Conservation (phyloP, 2,888 invertebrate species). For the Erebia epiphron region DNA sequence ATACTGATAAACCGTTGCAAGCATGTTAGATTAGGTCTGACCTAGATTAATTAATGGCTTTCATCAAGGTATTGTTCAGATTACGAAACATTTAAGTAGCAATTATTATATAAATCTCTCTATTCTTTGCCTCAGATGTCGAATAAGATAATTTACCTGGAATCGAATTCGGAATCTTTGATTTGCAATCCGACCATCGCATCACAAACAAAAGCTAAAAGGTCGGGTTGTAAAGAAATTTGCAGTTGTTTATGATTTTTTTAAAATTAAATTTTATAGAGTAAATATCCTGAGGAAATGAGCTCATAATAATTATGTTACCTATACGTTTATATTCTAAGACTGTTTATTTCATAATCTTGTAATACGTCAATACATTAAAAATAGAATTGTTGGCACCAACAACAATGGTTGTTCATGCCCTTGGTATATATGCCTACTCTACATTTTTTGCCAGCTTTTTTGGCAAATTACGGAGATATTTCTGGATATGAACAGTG, state of each 20-base stretch:
- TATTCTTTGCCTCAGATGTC: not conserved
- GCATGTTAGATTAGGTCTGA: not conserved
- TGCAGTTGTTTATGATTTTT: not conserved
- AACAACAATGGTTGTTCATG: slow-evolving; percentile 26
- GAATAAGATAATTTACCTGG: not conserved
- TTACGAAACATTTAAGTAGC: not conserved
- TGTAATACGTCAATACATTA: slow-evolving; percentile 22
- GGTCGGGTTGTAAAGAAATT: not conserved
- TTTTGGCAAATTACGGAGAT: slow-evolving; percentile 4
- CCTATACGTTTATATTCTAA: not conserved
- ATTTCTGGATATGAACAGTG: not conserved
- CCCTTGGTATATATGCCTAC: not conserved
- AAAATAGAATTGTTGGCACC: slow-evolving; percentile 32
- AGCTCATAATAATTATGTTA: slow-evolving; percentile 13
- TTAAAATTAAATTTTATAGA: slow-evolving; percentile 12
- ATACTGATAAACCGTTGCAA: not conserved
- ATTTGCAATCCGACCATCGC: not conserved
- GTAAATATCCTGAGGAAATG: slow-evolving; percentile 30
- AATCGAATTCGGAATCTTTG: not conserved
- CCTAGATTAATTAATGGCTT: not conserved
- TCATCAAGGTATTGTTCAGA: not conserved
- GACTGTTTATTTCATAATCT: slow-evolving; percentile 22
- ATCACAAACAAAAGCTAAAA: not conserved
- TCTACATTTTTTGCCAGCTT: slow-evolving; percentile 1
- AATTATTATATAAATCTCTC: not conserved